Base-by-base conservation (phyloP, 1,140 invertebrate species). In the Lethrus apterus region DNA sequence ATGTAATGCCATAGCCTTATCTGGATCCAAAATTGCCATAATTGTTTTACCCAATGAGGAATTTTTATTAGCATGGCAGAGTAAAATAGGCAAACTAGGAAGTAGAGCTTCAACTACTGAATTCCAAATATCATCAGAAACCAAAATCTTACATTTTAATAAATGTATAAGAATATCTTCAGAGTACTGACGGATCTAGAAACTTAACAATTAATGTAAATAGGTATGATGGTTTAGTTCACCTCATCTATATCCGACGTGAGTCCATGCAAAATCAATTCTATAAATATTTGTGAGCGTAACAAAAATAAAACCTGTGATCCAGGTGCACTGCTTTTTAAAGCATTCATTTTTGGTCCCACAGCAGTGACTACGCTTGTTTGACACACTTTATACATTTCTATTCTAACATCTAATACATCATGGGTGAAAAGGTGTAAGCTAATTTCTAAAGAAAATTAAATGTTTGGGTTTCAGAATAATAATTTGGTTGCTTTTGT, bases 191-290 rank as follows among this genome's bases (percentile, higher is more conserved):
- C 66, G 67, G 26, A 80, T 69, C 76, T 79, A 56, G 23, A 63
- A 65, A 46, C 17, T 15, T 14, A 4, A 14, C 10, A 13, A 34
- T 34, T 17, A 13, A 4, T 14, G 10, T 5, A 14, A 13, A 11
- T 17, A 5, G 10, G 19, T 11, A 4, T 34, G 10, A 11, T 17
- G 14, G 23, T 3, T 9, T 3, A 4, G 17, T 14, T 50, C 57
- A 70, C 69, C 55, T 62, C 55, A 30, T 55, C 41, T 46, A 70
- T 59, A 10, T 70, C 65, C 24, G 69, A 71, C 7, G 63, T 71
- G 4, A 76, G 51, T 33, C 80, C 80, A 54, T 79, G 71, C 56
- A 71, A 73, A 50, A 78, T 73, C 41, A 83, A 78, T 66, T 82
- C 78, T n/a, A 66, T 75, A 13, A 83, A 55, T 24, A 82, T 64